phyloP scores from a whole-genome alignment of 2,113 vertebrate species.

The Sinosuthora webbiana region DNA sequence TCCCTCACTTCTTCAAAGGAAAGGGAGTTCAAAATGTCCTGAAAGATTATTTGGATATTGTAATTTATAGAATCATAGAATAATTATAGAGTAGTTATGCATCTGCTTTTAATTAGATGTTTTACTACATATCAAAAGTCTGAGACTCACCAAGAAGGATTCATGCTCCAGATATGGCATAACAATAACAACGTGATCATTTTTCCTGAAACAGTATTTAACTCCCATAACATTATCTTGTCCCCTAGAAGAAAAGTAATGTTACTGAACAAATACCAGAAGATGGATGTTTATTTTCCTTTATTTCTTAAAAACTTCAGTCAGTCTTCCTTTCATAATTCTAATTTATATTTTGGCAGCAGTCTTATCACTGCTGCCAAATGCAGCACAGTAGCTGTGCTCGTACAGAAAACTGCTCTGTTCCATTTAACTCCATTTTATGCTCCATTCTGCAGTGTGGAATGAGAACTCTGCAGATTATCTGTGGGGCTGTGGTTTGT shows the following conservation, averaged over 20 bases:
- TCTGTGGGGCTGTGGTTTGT: neutral
- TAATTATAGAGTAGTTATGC: neutral
- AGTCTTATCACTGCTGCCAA: neutral
- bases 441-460: neutral
- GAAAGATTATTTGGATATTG: slow-evolving; percentile 51
- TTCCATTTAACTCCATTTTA: neutral
- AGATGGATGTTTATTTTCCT: neutral
- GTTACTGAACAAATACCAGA: neutral
- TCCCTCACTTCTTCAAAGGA: slow-evolving; percentile 90
- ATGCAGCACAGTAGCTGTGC: neutral
- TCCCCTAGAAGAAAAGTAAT: slow-evolving; percentile 79
- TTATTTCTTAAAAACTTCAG: neutral
- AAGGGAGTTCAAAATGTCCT: slow-evolving; percentile 89
- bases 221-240: slow-evolving; percentile 96
- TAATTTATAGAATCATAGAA: neutral
- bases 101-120: slow-evolving; percentile 22
- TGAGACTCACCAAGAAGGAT: slow-evolving; percentile 85
- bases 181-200: slow-evolving; percentile 94
- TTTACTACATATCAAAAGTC: neutral
- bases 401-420: neutral
- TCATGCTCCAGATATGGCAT: slow-evolving; percentile 98
- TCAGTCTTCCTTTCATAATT: neutral
- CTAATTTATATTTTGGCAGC: neutral
- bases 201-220: slow-evolving; percentile 93
- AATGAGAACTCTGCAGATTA: neutral